Evolutionary conservation across 2,113 vertebrate species (phyloP), one percentile per base, ranked within the genome.

Genomic region (Pygoscelis adeliae): DNA sequence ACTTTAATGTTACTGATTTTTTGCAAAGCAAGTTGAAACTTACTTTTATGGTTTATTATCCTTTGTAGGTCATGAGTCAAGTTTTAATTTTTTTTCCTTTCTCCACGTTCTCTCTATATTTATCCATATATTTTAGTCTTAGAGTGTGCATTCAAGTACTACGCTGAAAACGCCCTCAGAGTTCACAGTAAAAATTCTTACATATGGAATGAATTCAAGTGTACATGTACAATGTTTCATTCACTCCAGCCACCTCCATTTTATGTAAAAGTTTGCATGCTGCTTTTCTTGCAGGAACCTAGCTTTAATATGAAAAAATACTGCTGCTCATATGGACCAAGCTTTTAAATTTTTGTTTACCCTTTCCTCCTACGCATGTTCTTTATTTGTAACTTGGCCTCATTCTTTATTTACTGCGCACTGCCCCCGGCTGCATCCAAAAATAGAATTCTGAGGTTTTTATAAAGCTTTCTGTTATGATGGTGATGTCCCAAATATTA

Each of bases 341-440:
- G 81, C 44, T 65, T 93, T 74, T 87, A 52, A 76, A 13, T 46
- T 85, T 87, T 76, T 18, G 4, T 61, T 95, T 89, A 26, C 47
- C 26, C 17, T 93, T 81, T 87, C 78, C 40, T 95, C 90, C 89
- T 87, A 42, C 4, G 0, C 9, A 0, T 69, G 27, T 93, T 87
- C 95, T 94, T 85, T 96, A 79, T 93, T 95, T 94, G 93, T 95
- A 93, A 87, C 73, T 93, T 94, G 81, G 23, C 94, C 81, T 94
- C 0, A 1, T 93, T 96, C 70, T 89, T 78, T 94, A 72, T 96
- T 96, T 96, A 87, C 87, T 65, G 34, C 87, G 56, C 30, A 23
- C 56, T 93, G 78, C 70, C 87, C 47, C 70, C 0, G 0, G 40
- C 92, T 94, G 40, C 15, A 38, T 85, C 77, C 81, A 65, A 92